Evolutionary conservation across 2,113 vertebrate genomes (phyloP), one percentile per base, ranked within the genome.

Genomic region (Malurus alboscapulatus): DNA sequence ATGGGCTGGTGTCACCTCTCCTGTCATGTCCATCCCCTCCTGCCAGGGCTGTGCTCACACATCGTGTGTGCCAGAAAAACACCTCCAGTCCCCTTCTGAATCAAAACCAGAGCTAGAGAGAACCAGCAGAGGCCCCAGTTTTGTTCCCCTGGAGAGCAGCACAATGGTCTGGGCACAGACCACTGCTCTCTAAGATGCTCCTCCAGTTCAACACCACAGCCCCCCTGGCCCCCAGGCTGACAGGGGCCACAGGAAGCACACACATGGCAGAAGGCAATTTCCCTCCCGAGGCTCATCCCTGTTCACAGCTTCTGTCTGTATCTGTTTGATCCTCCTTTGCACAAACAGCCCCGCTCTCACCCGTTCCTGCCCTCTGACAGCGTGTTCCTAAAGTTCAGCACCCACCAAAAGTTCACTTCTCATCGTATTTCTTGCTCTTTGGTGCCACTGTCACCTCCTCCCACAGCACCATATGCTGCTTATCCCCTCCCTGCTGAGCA

Each of bases 391-490:
- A 69, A 65, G 84, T 62, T 62, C 47, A 0, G 21, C 67, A 76
- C 59, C 67, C 77, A 92, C 63, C 74, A 85, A 79, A 91, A 62
- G 24, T 82, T 94, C 59, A 2, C 47, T 89, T 84, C 91, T 93
- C 67, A 3, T 81, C 82, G 30, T 22, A 75, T 68, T 87, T 73
- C 77, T 54, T 75, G 66, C 67, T 94, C 40, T 89, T 91, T 75
- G 9, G 55, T 58, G 55, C 67, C 50, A 48, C 82, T 94, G 78
- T 92, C 93, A 92, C 83, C 83, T 86, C 79, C 82, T 92, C 92
- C 87, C 87, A 91, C 93, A 40, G 54, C 62, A 87, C 79, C 96
- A 86, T 94, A 92, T 96, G 95, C 73, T 95, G 44, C 67, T 92
- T 32, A 38, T 86, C 65, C 65, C 90, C 44, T 38, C 62, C 93